phyloP scores from a whole-genome alignment of 2,888 invertebrate species.

The Gasteruption jaculator region DNA sequence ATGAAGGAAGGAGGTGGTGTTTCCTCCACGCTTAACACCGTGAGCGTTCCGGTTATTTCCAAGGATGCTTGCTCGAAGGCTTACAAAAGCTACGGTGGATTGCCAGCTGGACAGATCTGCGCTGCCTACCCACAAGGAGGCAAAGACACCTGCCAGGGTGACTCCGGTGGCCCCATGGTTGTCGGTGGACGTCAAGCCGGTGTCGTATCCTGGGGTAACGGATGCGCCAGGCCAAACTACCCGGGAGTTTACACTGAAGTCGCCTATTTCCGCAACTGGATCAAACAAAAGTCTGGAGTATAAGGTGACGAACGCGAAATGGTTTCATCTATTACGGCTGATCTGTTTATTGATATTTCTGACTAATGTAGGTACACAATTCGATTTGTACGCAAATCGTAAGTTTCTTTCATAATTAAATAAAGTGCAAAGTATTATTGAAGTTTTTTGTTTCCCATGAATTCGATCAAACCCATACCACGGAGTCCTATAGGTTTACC shows the following conservation, averaged over 20 bases:
- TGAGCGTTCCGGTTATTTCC: conserved; percentile 57
- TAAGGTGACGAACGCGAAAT: no score
- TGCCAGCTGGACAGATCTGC: conserved; percentile 53
- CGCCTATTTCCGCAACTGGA: conserved; percentile 52
- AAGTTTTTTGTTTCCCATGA: no score
- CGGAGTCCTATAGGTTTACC: no score
- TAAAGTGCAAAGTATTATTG: no score
- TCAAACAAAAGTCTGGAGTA: conserved; percentile 23
- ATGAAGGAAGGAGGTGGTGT: conserved; percentile 17
- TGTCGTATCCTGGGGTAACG: conserved; percentile 53
- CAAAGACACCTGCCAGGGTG: conserved; percentile 43
- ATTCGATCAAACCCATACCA: no score
- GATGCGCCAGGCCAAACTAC: conserved; percentile 53
- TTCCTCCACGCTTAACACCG: conserved; percentile 50
- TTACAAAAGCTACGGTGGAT: conserved; percentile 40
- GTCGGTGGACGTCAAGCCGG: conserved; percentile 31
- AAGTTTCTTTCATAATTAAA: no score
- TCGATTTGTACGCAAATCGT: no score
- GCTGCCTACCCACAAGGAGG: conserved; percentile 59
- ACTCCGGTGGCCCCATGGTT: conserved; percentile 38
- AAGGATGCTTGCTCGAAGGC: conserved; percentile 51
- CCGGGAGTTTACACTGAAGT: conserved; percentile 54
- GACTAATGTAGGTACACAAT: no score
- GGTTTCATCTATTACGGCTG: no score
- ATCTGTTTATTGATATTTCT: no score